Conservation (phyloP, 2,888 invertebrate species). For the Drosophila neonasuta region DNA sequence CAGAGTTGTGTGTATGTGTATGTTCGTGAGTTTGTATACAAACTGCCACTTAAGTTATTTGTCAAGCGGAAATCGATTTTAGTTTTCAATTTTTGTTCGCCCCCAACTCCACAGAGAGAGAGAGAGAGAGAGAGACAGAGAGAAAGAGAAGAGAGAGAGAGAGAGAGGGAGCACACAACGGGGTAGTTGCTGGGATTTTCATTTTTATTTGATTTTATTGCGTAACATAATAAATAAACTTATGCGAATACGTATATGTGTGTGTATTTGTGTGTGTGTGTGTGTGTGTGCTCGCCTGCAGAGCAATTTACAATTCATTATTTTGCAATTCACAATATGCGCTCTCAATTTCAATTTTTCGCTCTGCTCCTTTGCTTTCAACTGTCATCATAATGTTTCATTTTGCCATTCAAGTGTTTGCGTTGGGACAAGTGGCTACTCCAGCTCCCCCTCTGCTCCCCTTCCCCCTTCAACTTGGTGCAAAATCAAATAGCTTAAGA, state of each 20-base stretch:
- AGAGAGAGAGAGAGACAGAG: too few relatives aligned
- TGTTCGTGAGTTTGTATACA: conserved; percentile 45
- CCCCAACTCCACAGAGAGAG: neutral
- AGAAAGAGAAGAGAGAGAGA: too few relatives aligned
- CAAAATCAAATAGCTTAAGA: conserved; percentile 1
- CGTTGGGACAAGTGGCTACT: conserved; percentile 45
- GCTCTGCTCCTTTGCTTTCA: conserved; percentile 22
- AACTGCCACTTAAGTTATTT: conserved; percentile 74
- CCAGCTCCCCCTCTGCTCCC: conserved; percentile 3
- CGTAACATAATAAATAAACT: conserved; percentile 62
- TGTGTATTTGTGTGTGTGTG: conserved; percentile 8
- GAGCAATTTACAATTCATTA: conserved; percentile 64
- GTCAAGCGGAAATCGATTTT: conserved; percentile 75
- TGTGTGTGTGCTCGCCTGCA: conserved; percentile 17
- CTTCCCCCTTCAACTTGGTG: neutral
- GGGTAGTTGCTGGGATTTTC: neutral
- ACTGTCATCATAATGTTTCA: conserved; percentile 64
- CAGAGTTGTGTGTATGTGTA: neutral
- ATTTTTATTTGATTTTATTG: conserved; percentile 66
- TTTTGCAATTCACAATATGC: conserved; percentile 54
- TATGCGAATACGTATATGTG: conserved; percentile 9
- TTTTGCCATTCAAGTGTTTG: conserved; percentile 57
- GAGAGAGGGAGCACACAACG: neutral
- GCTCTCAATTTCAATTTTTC: conserved; percentile 64
- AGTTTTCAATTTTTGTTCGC: conserved; percentile 56